Conservation (phyloP, 2,113 vertebrate genomes). For the Rousettus leschenaultii region DNA sequence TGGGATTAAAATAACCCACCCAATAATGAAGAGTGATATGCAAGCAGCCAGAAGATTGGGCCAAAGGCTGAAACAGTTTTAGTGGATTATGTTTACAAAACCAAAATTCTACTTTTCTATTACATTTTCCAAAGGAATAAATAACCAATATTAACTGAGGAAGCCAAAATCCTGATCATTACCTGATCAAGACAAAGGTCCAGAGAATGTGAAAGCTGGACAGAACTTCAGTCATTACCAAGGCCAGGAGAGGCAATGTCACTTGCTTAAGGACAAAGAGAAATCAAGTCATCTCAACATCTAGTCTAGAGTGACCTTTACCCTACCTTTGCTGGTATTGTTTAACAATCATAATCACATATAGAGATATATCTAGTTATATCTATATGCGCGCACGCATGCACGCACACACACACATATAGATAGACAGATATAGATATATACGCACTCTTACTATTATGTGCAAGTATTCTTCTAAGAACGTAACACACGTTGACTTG, state of each 20-base stretch:
- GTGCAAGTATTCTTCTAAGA: neutral
- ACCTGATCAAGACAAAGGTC: neutral
- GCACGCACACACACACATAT: rapidly evolving
- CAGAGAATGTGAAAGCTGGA: neutral
- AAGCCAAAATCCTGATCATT: neutral
- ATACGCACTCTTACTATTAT: neutral
- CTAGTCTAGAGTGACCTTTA: neutral
- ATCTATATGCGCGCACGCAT: too few species aligned
- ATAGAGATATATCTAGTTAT: neutral
- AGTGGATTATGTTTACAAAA: neutral
- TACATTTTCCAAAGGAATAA: neutral
- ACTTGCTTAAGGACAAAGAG: neutral
- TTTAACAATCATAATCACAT: neutral
- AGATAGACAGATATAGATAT: neutral
- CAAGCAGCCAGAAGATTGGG: neutral
- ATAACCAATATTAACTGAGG: neutral
- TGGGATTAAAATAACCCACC: neutral
- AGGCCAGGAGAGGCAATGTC: neutral
- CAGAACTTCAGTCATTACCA: too few species aligned
- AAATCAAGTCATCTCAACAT: neutral
- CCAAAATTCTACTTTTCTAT: neutral
- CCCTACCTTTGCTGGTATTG: neutral
- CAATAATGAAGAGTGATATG: neutral
- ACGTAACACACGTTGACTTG: neutral
- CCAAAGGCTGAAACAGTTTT: neutral